These are phyloP conservation scores for Lophochroa leadbeateri DNA, from an alignment of 2,113 vertebrate species.

Conservation along the genomic window DNA sequence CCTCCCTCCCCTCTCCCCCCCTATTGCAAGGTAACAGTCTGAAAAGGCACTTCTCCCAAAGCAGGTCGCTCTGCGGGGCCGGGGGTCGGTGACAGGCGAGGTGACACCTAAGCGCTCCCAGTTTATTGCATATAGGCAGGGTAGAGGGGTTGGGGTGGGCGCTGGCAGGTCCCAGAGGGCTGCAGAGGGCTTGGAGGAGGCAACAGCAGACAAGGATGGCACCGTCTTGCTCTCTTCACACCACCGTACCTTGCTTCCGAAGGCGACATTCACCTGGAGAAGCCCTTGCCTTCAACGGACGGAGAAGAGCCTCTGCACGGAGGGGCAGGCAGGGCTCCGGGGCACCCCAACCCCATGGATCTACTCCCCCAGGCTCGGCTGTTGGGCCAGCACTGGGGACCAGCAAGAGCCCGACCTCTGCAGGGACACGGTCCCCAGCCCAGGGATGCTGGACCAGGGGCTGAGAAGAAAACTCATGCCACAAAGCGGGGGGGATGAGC, in stretches of 20 bases:
- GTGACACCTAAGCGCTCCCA: conserved; percentile 44
- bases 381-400: neutral
- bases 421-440: neutral
- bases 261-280: neutral
- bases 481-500: neutral
- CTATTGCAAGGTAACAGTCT: conserved; percentile 48
- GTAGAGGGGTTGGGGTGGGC: neutral
- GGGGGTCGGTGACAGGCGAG: neutral
- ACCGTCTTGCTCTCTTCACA: neutral
- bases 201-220: neutral
- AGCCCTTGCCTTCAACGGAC: conserved; percentile 18
- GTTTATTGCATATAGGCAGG: conserved; percentile 57
- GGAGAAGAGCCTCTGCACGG: neutral
- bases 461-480: neutral
- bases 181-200: conserved; percentile 6
- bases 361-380: neutral
- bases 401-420: neutral
- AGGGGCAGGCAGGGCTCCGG: neutral
- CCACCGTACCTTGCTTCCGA: neutral
- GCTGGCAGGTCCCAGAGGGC: neutral
- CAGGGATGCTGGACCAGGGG: neutral
- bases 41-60: conserved; percentile 70
- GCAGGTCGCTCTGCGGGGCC: conserved; percentile 34
- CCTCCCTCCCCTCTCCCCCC: neutral
- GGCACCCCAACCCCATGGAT: neutral